A percentile compares a stretch with the other conserved stretches of the same genome.
Evolutionary conservation across 2,113 vertebrate species (phyloP).

Genomic region (Isichthys henryi): DNA sequence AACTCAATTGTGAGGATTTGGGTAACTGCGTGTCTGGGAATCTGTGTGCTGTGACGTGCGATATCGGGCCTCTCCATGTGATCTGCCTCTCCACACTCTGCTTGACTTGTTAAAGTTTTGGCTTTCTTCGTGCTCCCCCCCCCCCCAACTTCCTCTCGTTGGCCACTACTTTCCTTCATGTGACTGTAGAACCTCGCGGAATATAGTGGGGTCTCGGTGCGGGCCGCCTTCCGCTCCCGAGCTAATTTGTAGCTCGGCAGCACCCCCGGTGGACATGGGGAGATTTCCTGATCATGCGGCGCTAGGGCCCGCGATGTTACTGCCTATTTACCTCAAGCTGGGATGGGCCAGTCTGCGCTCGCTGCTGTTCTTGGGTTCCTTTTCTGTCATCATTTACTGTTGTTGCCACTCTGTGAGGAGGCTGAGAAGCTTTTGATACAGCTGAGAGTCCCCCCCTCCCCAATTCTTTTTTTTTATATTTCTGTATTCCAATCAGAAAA

Average conservation of each 20-base stretch:
- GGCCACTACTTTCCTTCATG: background rate
- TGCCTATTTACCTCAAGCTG: background rate
- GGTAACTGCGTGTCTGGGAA: background rate
- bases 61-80: background rate
- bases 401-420: background rate
- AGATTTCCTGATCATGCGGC: constrained; percentile 24
- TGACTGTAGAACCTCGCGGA: background rate
- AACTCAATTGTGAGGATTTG: background rate
- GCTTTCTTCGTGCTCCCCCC: background rate
- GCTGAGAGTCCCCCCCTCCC: background rate
- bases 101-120: background rate
- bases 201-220: background rate
- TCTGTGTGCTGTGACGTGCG: background rate
- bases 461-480: no score
- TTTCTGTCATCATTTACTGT: background rate
- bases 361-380: background rate
- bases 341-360: background rate
- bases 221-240: background rate
- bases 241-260: constrained; percentile 35
- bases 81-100: background rate
- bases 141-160: background rate
- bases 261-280: constrained; percentile 26
- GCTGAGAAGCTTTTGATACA: background rate
- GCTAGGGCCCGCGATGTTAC: background rate
- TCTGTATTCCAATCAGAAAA: background rate